Evolutionary conservation across 2,888 invertebrate genomes (phyloP).

Genomic region (Zele albiditarsus): DNA sequence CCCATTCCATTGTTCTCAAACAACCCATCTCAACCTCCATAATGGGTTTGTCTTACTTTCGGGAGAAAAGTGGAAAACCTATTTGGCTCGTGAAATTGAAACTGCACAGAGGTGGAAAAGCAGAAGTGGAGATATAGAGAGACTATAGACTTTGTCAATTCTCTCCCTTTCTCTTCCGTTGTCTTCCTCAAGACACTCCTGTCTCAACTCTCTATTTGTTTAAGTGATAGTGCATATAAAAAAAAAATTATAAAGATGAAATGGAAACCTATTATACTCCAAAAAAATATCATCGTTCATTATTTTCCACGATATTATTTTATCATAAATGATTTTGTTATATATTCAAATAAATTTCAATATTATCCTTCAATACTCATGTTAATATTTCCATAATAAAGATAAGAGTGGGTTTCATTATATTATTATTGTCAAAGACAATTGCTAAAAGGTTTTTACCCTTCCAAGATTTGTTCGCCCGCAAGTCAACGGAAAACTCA

Average conservation of each 20-base stretch:
- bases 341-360: not conserved
- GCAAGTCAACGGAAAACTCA: conserved; percentile 53
- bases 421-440: conserved; percentile 37
- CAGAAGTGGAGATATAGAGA: conserved; percentile 47
- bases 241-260: not conserved
- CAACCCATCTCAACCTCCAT: conserved; percentile 52
- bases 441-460: conserved; percentile 24
- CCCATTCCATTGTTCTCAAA: conserved; percentile 54
- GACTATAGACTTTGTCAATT: conserved; percentile 16
- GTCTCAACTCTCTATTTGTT: conserved; percentile 34
- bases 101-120: conserved; percentile 48
- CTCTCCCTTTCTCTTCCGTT: not conserved
- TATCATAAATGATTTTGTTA: conserved; percentile 13
- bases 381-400: conserved; percentile 22
- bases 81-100: conserved; percentile 56
- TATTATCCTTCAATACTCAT: not conserved
- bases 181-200: conserved; percentile 35
- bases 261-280: not conserved
- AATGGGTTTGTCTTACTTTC: conserved; percentile 57
- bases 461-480: conserved; percentile 24
- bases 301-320: conserved; percentile 15
- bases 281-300: not conserved
- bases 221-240: conserved; percentile 18
- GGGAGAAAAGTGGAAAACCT: conserved; percentile 55
- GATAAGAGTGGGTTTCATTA: conserved; percentile 25